These are phyloP conservation scores for Leuciscus idus DNA, from an alignment of 2,113 vertebrate genomes.

Conservation along the genomic window DNA sequence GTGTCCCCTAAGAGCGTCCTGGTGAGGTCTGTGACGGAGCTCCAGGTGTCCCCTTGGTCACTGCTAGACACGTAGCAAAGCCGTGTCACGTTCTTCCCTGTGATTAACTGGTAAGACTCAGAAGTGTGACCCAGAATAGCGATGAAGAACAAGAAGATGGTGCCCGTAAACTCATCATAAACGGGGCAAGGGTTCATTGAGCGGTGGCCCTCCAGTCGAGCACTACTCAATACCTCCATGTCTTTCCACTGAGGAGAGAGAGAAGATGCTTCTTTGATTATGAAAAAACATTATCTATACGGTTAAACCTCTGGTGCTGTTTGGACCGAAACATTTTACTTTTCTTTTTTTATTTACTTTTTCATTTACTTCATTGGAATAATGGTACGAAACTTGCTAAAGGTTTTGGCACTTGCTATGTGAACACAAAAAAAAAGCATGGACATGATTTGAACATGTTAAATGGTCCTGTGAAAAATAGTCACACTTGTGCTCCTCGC, in stretches of 20 bases:
- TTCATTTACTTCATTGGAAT: too few relatives aligned
- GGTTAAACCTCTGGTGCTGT: too few relatives aligned
- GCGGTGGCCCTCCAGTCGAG: conserved; percentile 81
- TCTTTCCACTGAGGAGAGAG: conserved; percentile 82
- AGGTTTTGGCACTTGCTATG: too few relatives aligned
- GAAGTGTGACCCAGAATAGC: conserved; percentile 86
- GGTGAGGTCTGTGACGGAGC: conserved; percentile 83
- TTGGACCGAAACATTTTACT: too few relatives aligned
- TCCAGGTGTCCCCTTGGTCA: conserved; percentile 87
- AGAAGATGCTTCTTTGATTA: not conserved
- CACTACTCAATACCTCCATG: conserved; percentile 81
- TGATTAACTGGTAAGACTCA: conserved; percentile 86
- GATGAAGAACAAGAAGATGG: conserved; percentile 91
- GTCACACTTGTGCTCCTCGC: too few relatives aligned
- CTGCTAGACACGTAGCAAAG: conserved; percentile 87
- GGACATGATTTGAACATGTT: too few relatives aligned
- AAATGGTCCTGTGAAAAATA: too few relatives aligned
- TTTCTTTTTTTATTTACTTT: too few relatives aligned
- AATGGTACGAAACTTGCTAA: too few relatives aligned
- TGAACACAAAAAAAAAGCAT: too few relatives aligned
- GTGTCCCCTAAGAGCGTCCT: conserved; percentile 85
- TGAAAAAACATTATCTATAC: not conserved
- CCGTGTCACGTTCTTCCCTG: conserved; percentile 86
- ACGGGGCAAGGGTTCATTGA: conserved; percentile 97
- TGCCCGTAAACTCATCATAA: conserved; percentile 78